Conservation (phyloP, 35 echinoderm and acorn worm species). For the Lytechinus pictus region DNA sequence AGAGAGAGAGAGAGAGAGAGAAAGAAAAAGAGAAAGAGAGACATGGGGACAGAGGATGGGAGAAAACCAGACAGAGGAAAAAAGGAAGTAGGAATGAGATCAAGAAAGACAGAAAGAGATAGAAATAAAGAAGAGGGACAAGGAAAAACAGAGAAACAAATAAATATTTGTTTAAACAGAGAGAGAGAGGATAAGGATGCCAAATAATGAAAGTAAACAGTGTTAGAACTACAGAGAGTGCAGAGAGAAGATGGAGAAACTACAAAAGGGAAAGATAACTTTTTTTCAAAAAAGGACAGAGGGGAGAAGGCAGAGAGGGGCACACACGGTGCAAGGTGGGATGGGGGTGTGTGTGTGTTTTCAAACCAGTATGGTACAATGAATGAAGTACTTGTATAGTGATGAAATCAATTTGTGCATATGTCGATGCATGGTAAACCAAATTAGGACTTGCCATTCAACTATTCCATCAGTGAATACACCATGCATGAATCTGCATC, state of each 20-base stretch:
- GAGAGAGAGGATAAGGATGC: not conserved
- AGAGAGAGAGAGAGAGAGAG: not conserved
- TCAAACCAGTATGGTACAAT: not conserved
- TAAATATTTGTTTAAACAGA: not conserved
- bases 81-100: not conserved
- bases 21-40: not conserved
- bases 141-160: not conserved
- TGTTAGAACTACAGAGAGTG: not conserved
- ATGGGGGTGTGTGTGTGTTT: slow-evolving; percentile 40
- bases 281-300: not conserved
- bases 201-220: not conserved
- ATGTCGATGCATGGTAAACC: not conserved
- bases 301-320: not conserved
- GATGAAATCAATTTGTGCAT: not conserved
- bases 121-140: not conserved
- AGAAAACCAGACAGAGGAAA: not conserved
- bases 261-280: not conserved
- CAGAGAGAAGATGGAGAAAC: not conserved
- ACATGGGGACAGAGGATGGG: not conserved
- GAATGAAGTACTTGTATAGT: not conserved
- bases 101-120: not conserved
- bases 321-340: not conserved
- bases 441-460: not conserved
- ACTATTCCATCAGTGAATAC: not conserved
- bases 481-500: slow-evolving; percentile 5